Evolutionary conservation across 2,888 invertebrate genomes (phyloP), one percentile per base, ranked within the genome.

Genomic region (Drosophila suboccidentalis): DNA sequence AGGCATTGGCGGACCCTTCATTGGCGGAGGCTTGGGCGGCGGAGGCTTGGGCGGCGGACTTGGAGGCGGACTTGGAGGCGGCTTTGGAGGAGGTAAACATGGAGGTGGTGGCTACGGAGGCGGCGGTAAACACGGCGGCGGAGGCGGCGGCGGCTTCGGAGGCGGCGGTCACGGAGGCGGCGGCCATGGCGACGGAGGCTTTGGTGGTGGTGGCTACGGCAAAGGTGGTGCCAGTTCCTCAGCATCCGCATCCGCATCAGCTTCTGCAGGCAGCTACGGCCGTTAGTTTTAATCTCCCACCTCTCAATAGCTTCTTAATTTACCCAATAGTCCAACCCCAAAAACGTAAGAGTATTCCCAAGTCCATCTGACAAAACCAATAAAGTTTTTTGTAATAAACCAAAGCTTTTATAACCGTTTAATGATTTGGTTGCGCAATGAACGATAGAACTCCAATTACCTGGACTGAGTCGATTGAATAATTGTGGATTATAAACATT

Each of bases 211-310:
- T 10, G 64, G 68, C 15, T 62, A 57, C 4, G 77, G 82, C 11
- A 71, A 68, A 46, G 54, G 74, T n/a, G 50, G 65, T 32, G 71
- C 82, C 32, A 71, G 68, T 39, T 57, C 87, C 8, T 75, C 80
- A 29, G 75, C 82, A 8, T 43, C 74, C 3, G 75, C 82, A 8
- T 43, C 74, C 3, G 53, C 76, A 10, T 15, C 70, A 9, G 34
- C 75, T 8, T 38, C 68, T 4, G 32, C 61, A 2, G 68, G 72
- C 41, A n/a, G 76, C 68, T 38, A 71, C 39, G 50, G 73, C 19
- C 49, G 76, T 72, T 55, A 79, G 53, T 38, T 46, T 41, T 55
- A 68, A 43, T 26, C n/a, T 17, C 9, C 32, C 15, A 43, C 8
- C 15, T 41, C 49, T 41, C 17, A 49, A 17, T 38, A 58, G 19